Evolutionary conservation across 2,797 vertebrate species (phyloP), one percentile per base, ranked within the genome.

Genomic region (Lithobates pipiens): DNA sequence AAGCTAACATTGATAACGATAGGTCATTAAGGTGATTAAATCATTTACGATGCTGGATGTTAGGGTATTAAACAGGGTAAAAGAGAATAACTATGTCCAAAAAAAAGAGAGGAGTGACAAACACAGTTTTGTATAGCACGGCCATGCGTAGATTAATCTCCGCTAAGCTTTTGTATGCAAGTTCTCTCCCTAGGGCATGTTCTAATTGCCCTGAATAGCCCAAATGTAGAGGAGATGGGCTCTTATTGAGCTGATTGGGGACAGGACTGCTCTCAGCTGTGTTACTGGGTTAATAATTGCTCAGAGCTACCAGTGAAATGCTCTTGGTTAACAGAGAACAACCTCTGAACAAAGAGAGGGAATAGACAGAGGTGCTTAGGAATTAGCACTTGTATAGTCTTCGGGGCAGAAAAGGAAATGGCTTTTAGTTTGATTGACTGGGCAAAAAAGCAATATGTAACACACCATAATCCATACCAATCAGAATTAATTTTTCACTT

Each of bases 201-300:
- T 69, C 61, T 77, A 79, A 79, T 79, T 68, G 85, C 80, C 70
- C 85, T 83, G 61, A 61, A 83, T 68, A 65, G 76, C 54, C 69
- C 76, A 83, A 86, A 86, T 86, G 80, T 76, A 79, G 42, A 86
- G 67, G 65, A 54, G 57, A 86, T 68, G 76, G 29, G 39, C 76
- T 79, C 57, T 69, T 79, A 86, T 86, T 73, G 81, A 86, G 61
- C 70, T 69, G 80, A 54, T 39, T 74, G 42, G 80, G 80, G 63
- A 86, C 76, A 75, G 68, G 79, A 69, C 85, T 44, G 85, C 85
- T 82, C 70, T 57, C 39, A 83, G 85, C 85, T 68, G 80, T 83
- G 76, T 83, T 83, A 68, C 80, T 78, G 42, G 85, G 42, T 74
- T 75, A 79, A 86, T 83, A 65, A 86, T 77, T 46, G 76, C 85